Base-by-base conservation (phyloP, 2,797 vertebrate genomes). In the Peromyscus eremicus region DNA sequence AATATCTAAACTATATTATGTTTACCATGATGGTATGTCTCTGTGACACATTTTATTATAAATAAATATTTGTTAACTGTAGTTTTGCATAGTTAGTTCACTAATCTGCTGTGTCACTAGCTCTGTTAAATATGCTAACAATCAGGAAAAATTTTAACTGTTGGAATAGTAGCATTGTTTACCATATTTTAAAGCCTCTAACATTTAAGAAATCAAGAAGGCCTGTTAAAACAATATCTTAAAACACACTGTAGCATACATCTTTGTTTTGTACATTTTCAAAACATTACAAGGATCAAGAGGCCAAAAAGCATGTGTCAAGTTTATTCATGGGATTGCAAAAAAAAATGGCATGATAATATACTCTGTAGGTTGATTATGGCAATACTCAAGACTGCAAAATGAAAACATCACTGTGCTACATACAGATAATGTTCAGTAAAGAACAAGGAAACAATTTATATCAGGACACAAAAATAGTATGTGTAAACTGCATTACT, bases 111-210 rank as follows among this genome's bases (percentile, higher is more conserved):
- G 5, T 75, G 1, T 71, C 52, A 62, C 27, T 82, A 77, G 75
- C 21, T 14, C 29, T 34, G n/a, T 86, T 93, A 81, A 71, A 27
- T 81, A 62, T 27, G 10, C 27, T 68, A 37, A 87, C 46, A 82
- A 68, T 71, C 13, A 95, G 6, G 73, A 88, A 85, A 94, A 37
- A 55, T 85, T 57, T 92, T 93, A 86, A 55, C 6, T 66, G 10
- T 25, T 94, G 14, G 23, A 91, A 64, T 75, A 32, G 4, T 90
- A 66, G 77, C 64, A 32, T 92, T 81, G 0, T 6, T 80, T 10
- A 93, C 57, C 10, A 93, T 40, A 80, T 73, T 62, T 40, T 21
- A 88, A 93, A 91, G 16, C 2, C 10, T 77, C 13, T 89, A 46
- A 32, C 37, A 17, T 40, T 91, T 71, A 57, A 93, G 40, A 91